Evolutionary conservation across 2,797 vertebrate species (phyloP).

Genomic region (Philypnodon macrostomus): DNA sequence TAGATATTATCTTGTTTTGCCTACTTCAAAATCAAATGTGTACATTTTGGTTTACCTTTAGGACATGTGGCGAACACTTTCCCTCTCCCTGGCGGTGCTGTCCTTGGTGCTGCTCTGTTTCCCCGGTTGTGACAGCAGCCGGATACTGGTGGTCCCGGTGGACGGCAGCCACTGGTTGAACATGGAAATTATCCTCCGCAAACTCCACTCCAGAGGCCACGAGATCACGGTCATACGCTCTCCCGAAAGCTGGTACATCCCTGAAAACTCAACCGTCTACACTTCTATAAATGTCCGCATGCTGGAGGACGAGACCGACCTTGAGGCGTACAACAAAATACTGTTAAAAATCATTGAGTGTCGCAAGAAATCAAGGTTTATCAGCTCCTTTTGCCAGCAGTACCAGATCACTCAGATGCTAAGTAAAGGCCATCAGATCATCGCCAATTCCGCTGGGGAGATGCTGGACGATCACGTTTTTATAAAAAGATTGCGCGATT

Average conservation of each 20-base stretch:
- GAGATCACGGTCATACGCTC: constrained; percentile 60
- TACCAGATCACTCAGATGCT: constrained; percentile 31
- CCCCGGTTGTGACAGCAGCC: constrained; percentile 41
- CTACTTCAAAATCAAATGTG: no score
- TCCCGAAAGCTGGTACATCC: constrained; percentile 62
- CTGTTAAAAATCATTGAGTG: constrained; percentile 31
- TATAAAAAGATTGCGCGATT: constrained; percentile 49
- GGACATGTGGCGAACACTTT: constrained; percentile 25
- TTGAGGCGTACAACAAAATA: constrained; percentile 21
- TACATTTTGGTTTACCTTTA: constrained; percentile 18
- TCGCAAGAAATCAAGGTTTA: constrained; percentile 24
- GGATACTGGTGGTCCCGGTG: constrained; percentile 61
- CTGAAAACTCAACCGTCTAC: constrained; percentile 46
- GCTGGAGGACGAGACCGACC: constrained; percentile 35
- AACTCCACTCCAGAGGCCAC: constrained; percentile 66
- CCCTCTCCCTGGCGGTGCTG: constrained; percentile 20
- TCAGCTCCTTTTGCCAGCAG: constrained; percentile 44
- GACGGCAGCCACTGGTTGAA: constrained; percentile 76
- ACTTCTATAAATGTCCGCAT: constrained; percentile 37
- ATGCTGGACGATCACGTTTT: constrained; percentile 58
- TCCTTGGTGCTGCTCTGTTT: constrained; percentile 23
- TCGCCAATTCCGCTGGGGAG: constrained; percentile 5
- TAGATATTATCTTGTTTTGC: no score
- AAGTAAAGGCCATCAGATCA: constrained; percentile 1
- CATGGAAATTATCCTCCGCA: constrained; percentile 62